phyloP scores from a whole-genome alignment of 2,888 invertebrate genomes.

The Linyphia triangularis region DNA sequence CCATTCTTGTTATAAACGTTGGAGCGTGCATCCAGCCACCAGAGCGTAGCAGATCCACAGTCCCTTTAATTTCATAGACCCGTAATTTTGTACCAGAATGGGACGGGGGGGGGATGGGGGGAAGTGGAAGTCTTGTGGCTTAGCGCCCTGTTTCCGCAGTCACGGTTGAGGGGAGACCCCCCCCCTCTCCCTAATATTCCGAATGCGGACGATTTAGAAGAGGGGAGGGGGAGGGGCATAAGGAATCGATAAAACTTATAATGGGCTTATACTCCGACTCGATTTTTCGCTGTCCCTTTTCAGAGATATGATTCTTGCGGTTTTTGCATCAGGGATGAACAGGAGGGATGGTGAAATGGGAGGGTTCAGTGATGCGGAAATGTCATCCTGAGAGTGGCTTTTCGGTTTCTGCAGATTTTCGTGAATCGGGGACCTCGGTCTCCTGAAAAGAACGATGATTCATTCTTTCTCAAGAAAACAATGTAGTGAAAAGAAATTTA shows the following conservation, averaged over 20 bases:
- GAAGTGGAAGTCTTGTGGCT: constrained; percentile 35
- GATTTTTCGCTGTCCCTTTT: constrained; percentile 24
- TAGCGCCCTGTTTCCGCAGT: constrained; percentile 65
- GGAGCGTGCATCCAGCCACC: background rate
- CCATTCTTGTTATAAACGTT: background rate
- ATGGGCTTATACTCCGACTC: constrained; percentile 56
- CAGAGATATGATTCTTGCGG: constrained; percentile 19
- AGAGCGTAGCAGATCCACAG: background rate
- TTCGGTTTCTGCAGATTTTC: no score
- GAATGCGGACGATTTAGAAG: constrained; percentile 1
- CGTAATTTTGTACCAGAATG: background rate
- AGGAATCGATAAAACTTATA: constrained; percentile 70
- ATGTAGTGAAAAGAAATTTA: no score
- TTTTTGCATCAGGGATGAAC: background rate
- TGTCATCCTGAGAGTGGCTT: no score
- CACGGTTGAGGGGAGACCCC: constrained; percentile 21
- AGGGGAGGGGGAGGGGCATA: background rate
- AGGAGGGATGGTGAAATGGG: background rate
- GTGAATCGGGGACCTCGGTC: background rate
- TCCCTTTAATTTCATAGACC: constrained; percentile 19
- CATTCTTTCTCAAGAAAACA: background rate
- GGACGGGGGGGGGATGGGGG: background rate
- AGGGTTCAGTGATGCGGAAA: background rate
- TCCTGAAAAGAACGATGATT: background rate
- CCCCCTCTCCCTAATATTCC: background rate